Evolutionary conservation across 92 coral and sea anemone genomes (phyloP).

Genomic region (Palythoa caribaeorum): DNA sequence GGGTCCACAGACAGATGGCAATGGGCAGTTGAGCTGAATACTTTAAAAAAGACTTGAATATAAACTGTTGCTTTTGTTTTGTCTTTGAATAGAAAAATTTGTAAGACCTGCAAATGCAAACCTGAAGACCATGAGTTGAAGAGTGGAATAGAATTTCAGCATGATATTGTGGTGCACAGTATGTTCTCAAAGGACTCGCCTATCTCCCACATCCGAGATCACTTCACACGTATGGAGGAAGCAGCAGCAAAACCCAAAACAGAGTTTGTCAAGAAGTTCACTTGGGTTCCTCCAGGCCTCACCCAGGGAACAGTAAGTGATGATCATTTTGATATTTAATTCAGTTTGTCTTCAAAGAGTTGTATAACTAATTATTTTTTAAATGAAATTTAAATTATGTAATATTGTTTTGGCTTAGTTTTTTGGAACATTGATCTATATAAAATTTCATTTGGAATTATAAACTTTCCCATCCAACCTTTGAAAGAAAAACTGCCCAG

Average conservation of each 20-base stretch:
- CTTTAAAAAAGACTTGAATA: neutral
- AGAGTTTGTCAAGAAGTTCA: slow-evolving; percentile 85
- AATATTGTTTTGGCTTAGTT: too few relatives aligned
- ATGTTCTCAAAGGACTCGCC: slow-evolving; percentile 84
- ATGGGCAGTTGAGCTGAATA: too few relatives aligned
- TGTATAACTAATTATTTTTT: too few relatives aligned
- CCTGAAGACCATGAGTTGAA: slow-evolving; percentile 97
- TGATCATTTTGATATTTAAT: neutral
- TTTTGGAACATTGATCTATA: too few relatives aligned
- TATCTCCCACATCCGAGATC: slow-evolving; percentile 79
- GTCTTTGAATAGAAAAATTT: slow-evolving; percentile 80
- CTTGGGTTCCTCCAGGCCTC: slow-evolving; percentile 97
- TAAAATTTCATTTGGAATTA: too few relatives aligned
- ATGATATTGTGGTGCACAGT: slow-evolving; percentile 82
- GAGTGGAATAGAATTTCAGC: slow-evolving; percentile 87
- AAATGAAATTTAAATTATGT: too few relatives aligned
- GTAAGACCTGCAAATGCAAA: slow-evolving; percentile 97
- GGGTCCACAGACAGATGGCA: too few relatives aligned
- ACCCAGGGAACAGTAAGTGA: slow-evolving; percentile 91
- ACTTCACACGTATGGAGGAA: slow-evolving; percentile 77
- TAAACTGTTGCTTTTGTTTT: neutral
- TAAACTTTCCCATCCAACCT: too few relatives aligned
- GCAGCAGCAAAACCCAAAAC: slow-evolving; percentile 76
- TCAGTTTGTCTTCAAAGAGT: neutral
- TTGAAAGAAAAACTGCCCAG: too few relatives aligned